These are phyloP conservation scores for Simalia tracyae DNA, from an alignment of 2,797 vertebrate genomes.

Conservation along the genomic window DNA sequence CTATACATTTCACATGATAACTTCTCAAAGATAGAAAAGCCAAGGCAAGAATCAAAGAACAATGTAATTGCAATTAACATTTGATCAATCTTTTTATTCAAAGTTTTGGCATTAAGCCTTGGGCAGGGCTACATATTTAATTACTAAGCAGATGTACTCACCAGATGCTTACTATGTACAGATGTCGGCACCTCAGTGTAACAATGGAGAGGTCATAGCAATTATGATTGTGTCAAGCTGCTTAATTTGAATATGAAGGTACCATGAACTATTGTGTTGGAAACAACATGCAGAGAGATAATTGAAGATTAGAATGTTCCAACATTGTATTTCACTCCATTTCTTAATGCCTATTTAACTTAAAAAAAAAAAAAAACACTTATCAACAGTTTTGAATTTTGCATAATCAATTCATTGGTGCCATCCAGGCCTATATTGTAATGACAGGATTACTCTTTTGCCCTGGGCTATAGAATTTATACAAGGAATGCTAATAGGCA, in stretches of 20 bases:
- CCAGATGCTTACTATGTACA: slow-evolving; percentile 45
- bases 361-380: background rate
- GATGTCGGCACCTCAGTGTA: slow-evolving; percentile 34
- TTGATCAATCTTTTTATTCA: slow-evolving; percentile 53
- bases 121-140: slow-evolving; percentile 44
- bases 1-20: background rate
- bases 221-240: slow-evolving; percentile 14
- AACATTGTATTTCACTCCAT: background rate
- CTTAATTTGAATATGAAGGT: slow-evolving; percentile 57
- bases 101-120: slow-evolving; percentile 45
- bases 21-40: slow-evolving; percentile 7
- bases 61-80: slow-evolving; percentile 57
- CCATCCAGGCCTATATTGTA: background rate
- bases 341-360: background rate
- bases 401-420: background rate
- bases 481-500: background rate
- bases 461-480: background rate
- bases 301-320: background rate
- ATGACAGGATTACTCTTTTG: background rate
- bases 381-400: background rate
- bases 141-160: slow-evolving; percentile 50
- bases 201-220: slow-evolving; percentile 8
- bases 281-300: background rate
- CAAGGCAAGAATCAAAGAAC: slow-evolving; percentile 20
- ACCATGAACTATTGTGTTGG: slow-evolving; percentile 32